Evolutionary conservation across 2,113 vertebrate species (phyloP).

Genomic region (rabbit (Oryctolagus cuniculus)): mOryCun1.1 NC_091435.1:64422501-64423000

Average conservation of each 20-base stretch:
- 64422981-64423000: no score
- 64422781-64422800: slow-evolving; percentile 43
- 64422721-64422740: slow-evolving; percentile 34
- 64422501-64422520: not conserved
- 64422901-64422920: slow-evolving; percentile 78
- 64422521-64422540: not conserved
- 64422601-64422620: slow-evolving; percentile 25
- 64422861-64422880: slow-evolving; percentile 83
- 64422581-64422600: slow-evolving; percentile 20
- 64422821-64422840: slow-evolving; percentile 82
- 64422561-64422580: not conserved
- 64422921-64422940: slow-evolving; percentile 33
- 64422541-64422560: not conserved
- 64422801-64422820: slow-evolving; percentile 58
- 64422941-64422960: not conserved
- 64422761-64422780: slow-evolving; percentile 36
- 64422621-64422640: not conserved
- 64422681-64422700: not conserved
- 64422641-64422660: slow-evolving; percentile 6
- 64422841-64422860: slow-evolving; percentile 81
- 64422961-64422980: not conserved
- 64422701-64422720: slow-evolving; percentile 57
- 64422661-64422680: slow-evolving; percentile 38
- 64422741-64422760: slow-evolving; percentile 50
- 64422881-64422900: slow-evolving; percentile 84